Conservation (phyloP, 2,113 vertebrate species). For the Cryptotis parvus region DNA sequence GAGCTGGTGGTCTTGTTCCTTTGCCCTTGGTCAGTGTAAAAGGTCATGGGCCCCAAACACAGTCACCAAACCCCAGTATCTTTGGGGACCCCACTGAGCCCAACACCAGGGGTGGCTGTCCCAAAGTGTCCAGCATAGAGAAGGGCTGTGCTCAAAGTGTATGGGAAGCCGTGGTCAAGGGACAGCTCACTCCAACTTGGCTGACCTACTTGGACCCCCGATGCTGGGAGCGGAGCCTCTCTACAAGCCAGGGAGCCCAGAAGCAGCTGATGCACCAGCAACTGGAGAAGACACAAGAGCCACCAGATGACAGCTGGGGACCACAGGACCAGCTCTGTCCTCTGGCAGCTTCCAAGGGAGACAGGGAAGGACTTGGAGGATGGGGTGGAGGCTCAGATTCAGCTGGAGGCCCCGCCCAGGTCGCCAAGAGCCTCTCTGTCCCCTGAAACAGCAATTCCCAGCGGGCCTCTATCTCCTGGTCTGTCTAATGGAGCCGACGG, state of each 20-base stretch:
- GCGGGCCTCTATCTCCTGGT: not conserved
- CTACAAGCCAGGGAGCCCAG: not conserved
- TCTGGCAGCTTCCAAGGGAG: not conserved
- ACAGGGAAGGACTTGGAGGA: too few relatives aligned
- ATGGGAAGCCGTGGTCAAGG: constrained; percentile 66
- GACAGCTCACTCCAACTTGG: constrained; percentile 72
- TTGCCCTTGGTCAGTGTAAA: too few relatives aligned
- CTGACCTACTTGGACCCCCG: constrained; percentile 78
- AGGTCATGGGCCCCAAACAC: too few relatives aligned
- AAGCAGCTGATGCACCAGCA: not conserved
- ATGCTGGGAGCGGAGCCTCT: constrained; percentile 62
- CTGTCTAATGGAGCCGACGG: not conserved
- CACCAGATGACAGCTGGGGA: not conserved
- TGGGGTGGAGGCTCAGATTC: rapidly evolving
- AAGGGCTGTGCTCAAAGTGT: constrained; percentile 62
- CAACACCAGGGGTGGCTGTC: not conserved
- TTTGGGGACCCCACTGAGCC: too few relatives aligned
- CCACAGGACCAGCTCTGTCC: rapidly evolving
- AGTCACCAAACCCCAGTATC: too few relatives aligned
- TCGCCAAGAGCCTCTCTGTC: too few relatives aligned
- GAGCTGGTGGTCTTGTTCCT: too few relatives aligned
- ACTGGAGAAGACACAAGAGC: not conserved
- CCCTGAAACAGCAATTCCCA: not conserved
- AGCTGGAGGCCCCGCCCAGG: too few relatives aligned
- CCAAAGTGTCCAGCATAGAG: constrained; percentile 61